A percentile compares a stretch with the other conserved stretches of the same genome.
These are phyloP conservation scores for Euplagia quadripunctaria DNA, from an alignment of 2,888 invertebrate species.

Conservation along the genomic window DNA sequence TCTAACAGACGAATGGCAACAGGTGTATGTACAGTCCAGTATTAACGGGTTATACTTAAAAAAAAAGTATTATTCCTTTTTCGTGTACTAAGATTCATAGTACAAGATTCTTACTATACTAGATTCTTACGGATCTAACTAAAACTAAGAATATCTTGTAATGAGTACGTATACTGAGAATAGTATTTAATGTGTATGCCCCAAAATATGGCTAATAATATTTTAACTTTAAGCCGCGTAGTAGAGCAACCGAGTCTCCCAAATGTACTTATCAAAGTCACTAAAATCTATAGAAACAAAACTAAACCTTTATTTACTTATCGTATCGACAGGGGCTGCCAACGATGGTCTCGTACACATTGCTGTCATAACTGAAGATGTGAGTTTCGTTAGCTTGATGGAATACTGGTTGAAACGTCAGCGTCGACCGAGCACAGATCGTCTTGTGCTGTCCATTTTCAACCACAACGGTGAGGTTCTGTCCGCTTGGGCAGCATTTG, in stretches of 20 bases:
- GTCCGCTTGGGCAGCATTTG: conserved; percentile 85
- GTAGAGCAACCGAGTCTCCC: neutral
- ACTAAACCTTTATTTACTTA: conserved; percentile 73
- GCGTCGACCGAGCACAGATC: conserved; percentile 68
- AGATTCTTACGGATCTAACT: too few species aligned
- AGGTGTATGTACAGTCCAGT: too few species aligned
- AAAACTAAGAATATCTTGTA: too few species aligned
- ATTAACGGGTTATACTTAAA: too few species aligned
- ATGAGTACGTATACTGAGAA: too few species aligned
- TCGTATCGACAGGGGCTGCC: conserved; percentile 86
- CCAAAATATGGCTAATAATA: too few species aligned
- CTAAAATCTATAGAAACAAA: conserved; percentile 12
- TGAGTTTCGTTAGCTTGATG: conserved; percentile 84
- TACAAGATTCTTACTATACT: too few species aligned
- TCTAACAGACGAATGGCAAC: too few species aligned
- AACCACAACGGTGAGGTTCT: conserved; percentile 73
- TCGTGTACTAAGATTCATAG: too few species aligned
- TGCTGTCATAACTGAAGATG: conserved; percentile 77
- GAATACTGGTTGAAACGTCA: conserved; percentile 85
- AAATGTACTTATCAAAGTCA: neutral
- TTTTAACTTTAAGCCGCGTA: too few species aligned
- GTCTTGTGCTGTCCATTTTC: conserved; percentile 69
- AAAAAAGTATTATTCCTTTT: too few species aligned
- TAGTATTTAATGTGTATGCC: too few species aligned
- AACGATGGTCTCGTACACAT: conserved; percentile 85